Evolutionary conservation across 64 coral and sea anemone species (phyloP), one percentile per base, ranked within the genome.

Genomic region (Cladopsammia gracilis): DNA sequence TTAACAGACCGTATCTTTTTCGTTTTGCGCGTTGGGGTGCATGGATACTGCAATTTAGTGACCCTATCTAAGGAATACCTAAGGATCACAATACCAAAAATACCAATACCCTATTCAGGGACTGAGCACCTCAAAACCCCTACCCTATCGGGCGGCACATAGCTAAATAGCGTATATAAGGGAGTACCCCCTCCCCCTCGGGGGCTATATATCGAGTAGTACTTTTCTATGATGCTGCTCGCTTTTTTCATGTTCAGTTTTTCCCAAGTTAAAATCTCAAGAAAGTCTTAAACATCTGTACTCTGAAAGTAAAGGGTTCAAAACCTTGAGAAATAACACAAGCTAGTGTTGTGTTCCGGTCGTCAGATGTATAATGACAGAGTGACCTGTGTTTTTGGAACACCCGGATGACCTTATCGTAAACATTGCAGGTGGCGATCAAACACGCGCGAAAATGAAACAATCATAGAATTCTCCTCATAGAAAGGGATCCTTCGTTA

Each of bases 211-310:
- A 34, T 34, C 34, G 34, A 34, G 0, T 13, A 18, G 13, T 64
- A 64, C 61, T 57, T 61, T 60, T 10, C 81, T 48, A 14, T 69
- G 45, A 43, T 46, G 42, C 45, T 70, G 57, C n/a, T n/a, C n/a
- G n/a, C n/a, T n/a, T n/a, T n/a, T 86, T n/a, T 87, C 34, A 10
- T n/a, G 5, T 14, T 48, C 60, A 95, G 87, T 95, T 34, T 90
- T 95, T 86, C 78, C 71, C 61, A 57, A 13, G 34, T 34, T 57
- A 13, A 57, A 57, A 13, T 57, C 13, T 57, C 13, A 57, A 13
- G 13, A 57, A 57, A 57, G 7, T 57, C 7, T 57, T 57, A 57
- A 57, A 34, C 34, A 57, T 19, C 6, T 18, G 61, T 16, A 69
- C 6, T 69, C 65, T 69, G n/a, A 69, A 25, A n/a, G 2, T 8